A percentile compares a stretch with the other conserved stretches of the same genome.
Evolutionary conservation across 2,888 invertebrate species (phyloP).

Genomic region (Hybos culiciformis): DNA sequence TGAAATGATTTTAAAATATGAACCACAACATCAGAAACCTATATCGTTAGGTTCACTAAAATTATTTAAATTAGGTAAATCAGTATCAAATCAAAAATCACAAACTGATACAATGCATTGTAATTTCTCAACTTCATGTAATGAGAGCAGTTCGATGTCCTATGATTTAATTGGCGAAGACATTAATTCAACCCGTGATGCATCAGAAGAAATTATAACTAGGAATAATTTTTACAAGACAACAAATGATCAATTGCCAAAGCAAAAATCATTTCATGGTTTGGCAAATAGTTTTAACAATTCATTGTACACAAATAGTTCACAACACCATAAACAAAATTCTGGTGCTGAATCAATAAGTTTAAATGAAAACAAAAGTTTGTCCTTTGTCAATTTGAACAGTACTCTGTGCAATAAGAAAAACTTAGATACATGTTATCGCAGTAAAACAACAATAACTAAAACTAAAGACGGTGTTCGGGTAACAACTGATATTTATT

Average conservation of each 20-base stretch:
- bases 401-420: neutral
- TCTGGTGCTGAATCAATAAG: no score
- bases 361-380: no score
- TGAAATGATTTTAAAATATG: neutral
- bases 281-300: no score
- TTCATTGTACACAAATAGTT: no score
- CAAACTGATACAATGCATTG: neutral
- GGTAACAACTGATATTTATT: conserved; percentile 30
- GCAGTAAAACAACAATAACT: conserved; percentile 31
- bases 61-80: neutral
- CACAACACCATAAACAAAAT: no score
- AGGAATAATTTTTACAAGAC: neutral
- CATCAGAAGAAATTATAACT: no score
- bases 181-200: neutral
- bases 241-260: neutral
- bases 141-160: neutral
- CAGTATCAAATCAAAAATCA: neutral
- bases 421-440: conserved; percentile 20
- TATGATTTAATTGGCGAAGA: neutral
- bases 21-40: neutral
- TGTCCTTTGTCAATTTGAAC: neutral
- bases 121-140: neutral
- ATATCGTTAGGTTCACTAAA: neutral
- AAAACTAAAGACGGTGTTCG: conserved; percentile 30
- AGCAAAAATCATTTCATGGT: no score